Evolutionary conservation across 2,888 invertebrate species (phyloP).

Genomic region (Tipula unca): DNA sequence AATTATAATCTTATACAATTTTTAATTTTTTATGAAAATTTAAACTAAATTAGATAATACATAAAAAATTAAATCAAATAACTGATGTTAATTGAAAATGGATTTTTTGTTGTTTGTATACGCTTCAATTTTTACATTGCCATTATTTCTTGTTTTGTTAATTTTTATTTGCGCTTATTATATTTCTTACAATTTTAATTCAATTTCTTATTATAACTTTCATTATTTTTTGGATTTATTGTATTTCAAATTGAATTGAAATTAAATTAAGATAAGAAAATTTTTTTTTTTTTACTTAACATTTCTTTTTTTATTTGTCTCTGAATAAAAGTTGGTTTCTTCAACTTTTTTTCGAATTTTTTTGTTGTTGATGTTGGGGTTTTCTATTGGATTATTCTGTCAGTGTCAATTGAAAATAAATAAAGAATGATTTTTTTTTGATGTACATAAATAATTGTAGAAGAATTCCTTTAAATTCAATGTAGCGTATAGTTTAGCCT

Average conservation of each 20-base stretch:
- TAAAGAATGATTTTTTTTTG: not conserved
- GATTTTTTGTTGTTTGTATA: not conserved
- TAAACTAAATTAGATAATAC: not conserved
- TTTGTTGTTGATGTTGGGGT: not conserved
- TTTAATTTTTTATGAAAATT: not conserved
- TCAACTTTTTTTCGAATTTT: not conserved
- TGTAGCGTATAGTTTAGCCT: not conserved
- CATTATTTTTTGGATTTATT: not conserved
- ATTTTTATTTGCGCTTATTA: not conserved
- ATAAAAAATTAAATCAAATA: not conserved
- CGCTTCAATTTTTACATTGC: not conserved
- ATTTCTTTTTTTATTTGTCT: not conserved
- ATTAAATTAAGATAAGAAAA: not conserved
- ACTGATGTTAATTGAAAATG: constrained; percentile 19
- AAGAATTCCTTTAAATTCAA: not conserved
- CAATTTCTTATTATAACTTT: not conserved
- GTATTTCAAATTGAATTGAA: not conserved
- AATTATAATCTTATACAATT: not conserved
- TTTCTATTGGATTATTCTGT: not conserved
- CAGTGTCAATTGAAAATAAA: not conserved
- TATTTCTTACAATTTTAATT: not conserved
- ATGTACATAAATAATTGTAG: not conserved
- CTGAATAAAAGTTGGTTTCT: not conserved
- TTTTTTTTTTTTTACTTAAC: not conserved
- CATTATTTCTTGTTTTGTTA: not conserved